Evolutionary conservation across 2,797 vertebrate genomes (phyloP), one percentile per base, ranked within the genome.

Genomic region (Acrossocheilus fasciatus): DNA sequence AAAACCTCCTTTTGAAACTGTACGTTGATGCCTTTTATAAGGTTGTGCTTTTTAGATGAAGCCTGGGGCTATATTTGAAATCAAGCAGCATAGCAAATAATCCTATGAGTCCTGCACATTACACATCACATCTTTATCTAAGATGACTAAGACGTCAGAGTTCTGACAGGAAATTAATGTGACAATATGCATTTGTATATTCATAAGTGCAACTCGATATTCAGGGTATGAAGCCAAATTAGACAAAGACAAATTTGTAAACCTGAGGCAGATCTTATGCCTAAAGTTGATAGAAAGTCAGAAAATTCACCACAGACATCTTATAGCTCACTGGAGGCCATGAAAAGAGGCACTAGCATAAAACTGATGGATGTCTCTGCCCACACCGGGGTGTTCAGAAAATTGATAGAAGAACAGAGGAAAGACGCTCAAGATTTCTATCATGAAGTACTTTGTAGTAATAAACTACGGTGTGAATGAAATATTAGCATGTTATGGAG

Each of bases 171-270:
- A 86, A 84, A 78, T 78, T 74, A 79, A 84, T 69, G 82, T 86
- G 89, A 91, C 89, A 89, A 88, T 87, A 66, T 50, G 12, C 80
- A 66, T 69, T 85, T 87, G 83, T 90, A 92, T 90, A 93, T 92
- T 92, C 88, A 91, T 93, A 91, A 92, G 90, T 87, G 88, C 82
- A 89, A 85, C 91, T 89, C 89, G 87, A 72, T 88, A 84, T 88
- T 89, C 86, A 84, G 85, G 82, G 93, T 91, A 93, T 90, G 87
- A 94, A 94, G 91, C 91, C 87, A 81, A 90, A 83, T 84, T 87
- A 88, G 91, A 92, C 91, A 64, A 59, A 62, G 70, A 91, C 81
- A 90, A 84, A 91, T 91, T 69, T 69, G 20, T 89, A 88, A 92
- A 92, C 92, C 89, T 91, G 90, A 91, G 88, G 89, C 92, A 92